Base-by-base conservation (phyloP, 2,888 invertebrate species). In the Stenichneumon culpator region DNA sequence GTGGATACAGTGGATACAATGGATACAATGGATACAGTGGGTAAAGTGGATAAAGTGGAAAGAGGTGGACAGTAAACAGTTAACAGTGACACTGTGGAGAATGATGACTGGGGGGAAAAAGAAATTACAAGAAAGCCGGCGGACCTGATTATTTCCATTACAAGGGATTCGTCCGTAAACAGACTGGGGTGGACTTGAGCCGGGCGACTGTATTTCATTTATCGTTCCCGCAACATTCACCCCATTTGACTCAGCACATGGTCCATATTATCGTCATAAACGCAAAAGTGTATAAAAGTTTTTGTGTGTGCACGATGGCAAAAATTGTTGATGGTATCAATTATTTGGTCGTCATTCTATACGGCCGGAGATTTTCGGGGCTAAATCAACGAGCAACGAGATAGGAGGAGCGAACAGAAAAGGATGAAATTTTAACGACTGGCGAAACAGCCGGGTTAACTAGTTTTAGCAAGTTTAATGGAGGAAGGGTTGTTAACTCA, bases 371-470 rank as follows among this genome's bases (percentile, higher is more conserved):
- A 84, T 75, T 82, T 73, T 69, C 14, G 25, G 44, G 54, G 28
- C 57, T 25, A 57, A 74, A 67, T 57, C 68, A 79, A 74, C 63
- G 79, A 39, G 16, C 7, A 39, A 60, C 14, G 69, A 32, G 44
- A 36, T 19, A 67, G 22, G 16, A 39, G 22, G 19, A 44, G 22
- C 52, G 39, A 32, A 65, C 28, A 11, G 65, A 44, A n/a, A 22
- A 65, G 74, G 69, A 85, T 82, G 82, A 82, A 85, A 85, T 50
- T 82, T 82, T 82, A 82, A 85, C 79, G 65, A 75, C 68, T 54
- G 65, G 63, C 69, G 70, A 85, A 75, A 75, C 79, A 74, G 65
- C 63, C 65, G 32, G 67, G 57, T 82, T 78, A 84, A 81, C 68
- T 72, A 81, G 72, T 78, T 84, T 81, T 63, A 50, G 72, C 16